Percentiles rank a stretch among this genome's conserved stretches.
phyloP scores from a whole-genome alignment of 2,797 vertebrate genomes.

The Rhynchotus rufescens region DNA sequence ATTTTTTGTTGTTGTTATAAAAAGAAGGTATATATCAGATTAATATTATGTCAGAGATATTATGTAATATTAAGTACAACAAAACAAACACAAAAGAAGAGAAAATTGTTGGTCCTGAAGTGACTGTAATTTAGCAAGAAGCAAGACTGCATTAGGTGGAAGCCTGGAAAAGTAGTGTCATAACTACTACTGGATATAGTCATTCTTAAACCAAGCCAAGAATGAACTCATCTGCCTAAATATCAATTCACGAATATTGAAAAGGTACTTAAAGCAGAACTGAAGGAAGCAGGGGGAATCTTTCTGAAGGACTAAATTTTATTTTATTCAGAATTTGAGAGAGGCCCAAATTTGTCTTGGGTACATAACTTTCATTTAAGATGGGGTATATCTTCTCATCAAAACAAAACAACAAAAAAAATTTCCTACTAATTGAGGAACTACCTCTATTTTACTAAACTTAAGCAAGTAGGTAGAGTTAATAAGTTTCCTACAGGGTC shows the following conservation, averaged over 20 bases:
- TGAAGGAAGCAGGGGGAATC: background rate
- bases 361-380: background rate
- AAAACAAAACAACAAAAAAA: background rate
- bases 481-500: background rate
- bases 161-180: slow-evolving; percentile 29
- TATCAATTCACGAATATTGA: background rate
- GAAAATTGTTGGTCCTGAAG: background rate
- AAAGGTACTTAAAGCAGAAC: slow-evolving; percentile 6
- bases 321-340: background rate
- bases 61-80: background rate
- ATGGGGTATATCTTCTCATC: background rate
- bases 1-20: background rate
- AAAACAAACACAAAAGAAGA: background rate
- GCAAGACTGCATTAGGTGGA: background rate
- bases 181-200: background rate
- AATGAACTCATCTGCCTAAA: slow-evolving; percentile 23
- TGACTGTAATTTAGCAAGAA: background rate
- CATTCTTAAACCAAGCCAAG: slow-evolving; percentile 18
- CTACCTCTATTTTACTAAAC: background rate
- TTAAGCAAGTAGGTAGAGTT: background rate
- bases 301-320: background rate
- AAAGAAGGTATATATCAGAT: background rate
- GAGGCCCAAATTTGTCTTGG: fast-evolving
- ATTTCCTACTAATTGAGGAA: background rate
- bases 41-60: background rate